Percentiles rank a stretch among this genome's conserved stretches.
Conservation (phyloP, 2,797 vertebrate species). For the Takifugu ocellatus region DNA sequence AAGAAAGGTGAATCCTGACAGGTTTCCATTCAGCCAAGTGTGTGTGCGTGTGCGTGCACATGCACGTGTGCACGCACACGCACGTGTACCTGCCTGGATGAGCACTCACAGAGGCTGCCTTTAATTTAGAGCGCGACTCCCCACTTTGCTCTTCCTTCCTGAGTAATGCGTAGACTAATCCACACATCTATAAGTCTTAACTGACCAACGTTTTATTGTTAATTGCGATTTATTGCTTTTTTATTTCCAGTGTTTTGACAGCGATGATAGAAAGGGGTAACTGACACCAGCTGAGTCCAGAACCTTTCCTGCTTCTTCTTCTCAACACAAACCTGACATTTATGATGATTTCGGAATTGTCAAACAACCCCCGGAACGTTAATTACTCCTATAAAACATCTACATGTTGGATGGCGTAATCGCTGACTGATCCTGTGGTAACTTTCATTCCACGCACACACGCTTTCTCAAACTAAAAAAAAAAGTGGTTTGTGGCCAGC, state of each 20-base stretch:
- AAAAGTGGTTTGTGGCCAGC: too few relatives aligned
- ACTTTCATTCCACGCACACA: background rate
- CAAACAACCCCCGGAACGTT: too few relatives aligned
- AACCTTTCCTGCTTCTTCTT: too few relatives aligned
- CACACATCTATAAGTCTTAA: background rate
- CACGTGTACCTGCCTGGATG: conserved; percentile 6
- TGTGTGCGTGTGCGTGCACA: conserved; percentile 5
- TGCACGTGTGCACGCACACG: background rate
- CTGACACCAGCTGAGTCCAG: too few relatives aligned
- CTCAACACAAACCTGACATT: too few relatives aligned
- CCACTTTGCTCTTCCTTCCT: background rate
- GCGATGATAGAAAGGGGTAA: background rate
- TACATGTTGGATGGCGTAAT: too few relatives aligned
- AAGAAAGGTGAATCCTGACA: conserved; percentile 62
- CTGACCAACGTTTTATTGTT: background rate
- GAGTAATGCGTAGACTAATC: conserved; percentile 2
- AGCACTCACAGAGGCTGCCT: background rate
- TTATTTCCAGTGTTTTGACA: background rate
- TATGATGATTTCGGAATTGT: too few relatives aligned
- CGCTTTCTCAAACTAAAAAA: too few relatives aligned
- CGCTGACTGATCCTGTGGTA: too few relatives aligned
- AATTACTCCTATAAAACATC: too few relatives aligned
- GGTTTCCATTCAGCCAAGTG: conserved; percentile 33
- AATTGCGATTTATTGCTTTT: background rate
- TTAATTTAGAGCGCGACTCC: too few relatives aligned